Percentiles rank a stretch among this genome's conserved stretches.
Conservation (phyloP, 2,113 vertebrate species). For the Apteryx owenii region DNA sequence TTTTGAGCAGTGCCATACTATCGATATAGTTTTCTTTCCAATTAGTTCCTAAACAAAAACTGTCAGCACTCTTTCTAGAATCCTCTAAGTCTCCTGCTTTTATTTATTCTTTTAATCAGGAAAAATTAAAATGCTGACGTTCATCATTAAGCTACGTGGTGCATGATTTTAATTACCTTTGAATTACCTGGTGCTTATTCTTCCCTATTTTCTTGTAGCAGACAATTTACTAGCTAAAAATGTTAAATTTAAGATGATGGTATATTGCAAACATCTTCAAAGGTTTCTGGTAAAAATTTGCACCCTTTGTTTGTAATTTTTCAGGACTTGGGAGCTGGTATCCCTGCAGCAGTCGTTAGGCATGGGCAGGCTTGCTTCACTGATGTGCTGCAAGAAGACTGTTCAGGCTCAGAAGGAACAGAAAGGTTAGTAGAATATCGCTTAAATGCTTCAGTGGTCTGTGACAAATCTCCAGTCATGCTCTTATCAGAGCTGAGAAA, state of each 20-base stretch:
- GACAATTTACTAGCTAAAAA: background rate
- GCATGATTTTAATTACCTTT: background rate
- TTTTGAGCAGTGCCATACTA: background rate
- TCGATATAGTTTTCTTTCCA: background rate
- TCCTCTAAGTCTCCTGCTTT: background rate
- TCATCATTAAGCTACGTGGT: background rate
- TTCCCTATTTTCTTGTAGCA: background rate
- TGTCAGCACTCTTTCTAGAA: background rate
- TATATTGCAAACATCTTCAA: background rate
- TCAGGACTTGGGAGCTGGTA: background rate
- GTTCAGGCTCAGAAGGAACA: conserved; percentile 34
- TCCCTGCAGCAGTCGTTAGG: background rate
- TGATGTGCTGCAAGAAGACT: background rate
- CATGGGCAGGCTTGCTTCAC: conserved; percentile 27
- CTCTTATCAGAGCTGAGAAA: conserved; percentile 11
- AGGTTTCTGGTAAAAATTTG: background rate
- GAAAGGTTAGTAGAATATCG: conserved; percentile 46
- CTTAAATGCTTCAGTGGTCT: conserved; percentile 58
- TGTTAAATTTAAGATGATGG: background rate
- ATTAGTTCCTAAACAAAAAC: background rate
- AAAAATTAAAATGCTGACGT: background rate
- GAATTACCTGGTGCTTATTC: background rate
- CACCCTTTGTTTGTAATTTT: background rate
- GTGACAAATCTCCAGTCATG: conserved; percentile 30
- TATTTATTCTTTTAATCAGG: background rate